phyloP scores from a whole-genome alignment of 2,888 invertebrate genomes.

The Ectemnius cavifrons region DNA sequence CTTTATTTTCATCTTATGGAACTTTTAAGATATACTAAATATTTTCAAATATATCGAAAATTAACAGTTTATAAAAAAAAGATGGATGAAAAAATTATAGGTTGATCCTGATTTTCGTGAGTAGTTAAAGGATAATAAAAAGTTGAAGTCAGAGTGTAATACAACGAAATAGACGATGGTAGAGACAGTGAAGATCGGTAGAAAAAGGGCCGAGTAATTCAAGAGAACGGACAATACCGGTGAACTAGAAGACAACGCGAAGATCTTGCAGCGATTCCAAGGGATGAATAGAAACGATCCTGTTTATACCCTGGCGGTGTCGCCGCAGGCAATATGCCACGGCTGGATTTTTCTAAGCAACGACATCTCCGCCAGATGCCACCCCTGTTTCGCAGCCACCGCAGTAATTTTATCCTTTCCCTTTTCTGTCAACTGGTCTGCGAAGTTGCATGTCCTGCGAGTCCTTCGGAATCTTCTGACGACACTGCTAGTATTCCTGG shows the following conservation, averaged over 20 bases:
- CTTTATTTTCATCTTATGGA: background rate
- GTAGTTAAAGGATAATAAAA: background rate
- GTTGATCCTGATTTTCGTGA: background rate
- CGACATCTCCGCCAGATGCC: constrained; percentile 10
- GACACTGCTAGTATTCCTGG: background rate
- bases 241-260: constrained; percentile 29
- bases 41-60: too few species aligned
- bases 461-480: background rate
- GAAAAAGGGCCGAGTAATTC: constrained; percentile 42
- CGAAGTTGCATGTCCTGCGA: background rate
- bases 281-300: constrained; percentile 61
- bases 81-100: constrained; percentile 19
- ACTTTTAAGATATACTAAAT: background rate
- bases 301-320: constrained; percentile 48
- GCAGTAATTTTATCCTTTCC: background rate
- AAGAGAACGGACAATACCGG: constrained; percentile 40
- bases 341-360: constrained; percentile 50
- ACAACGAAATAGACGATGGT: constrained; percentile 12
- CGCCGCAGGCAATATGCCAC: constrained; percentile 36
- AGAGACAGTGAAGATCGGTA: constrained; percentile 1
- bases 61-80: background rate
- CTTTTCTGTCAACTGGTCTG: background rate
- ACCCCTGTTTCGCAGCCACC: constrained; percentile 13
- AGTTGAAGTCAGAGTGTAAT: background rate
- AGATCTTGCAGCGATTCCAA: constrained; percentile 49